phyloP scores from a whole-genome alignment of 2,888 invertebrate species.

The Drosophila bunnanda region DNA sequence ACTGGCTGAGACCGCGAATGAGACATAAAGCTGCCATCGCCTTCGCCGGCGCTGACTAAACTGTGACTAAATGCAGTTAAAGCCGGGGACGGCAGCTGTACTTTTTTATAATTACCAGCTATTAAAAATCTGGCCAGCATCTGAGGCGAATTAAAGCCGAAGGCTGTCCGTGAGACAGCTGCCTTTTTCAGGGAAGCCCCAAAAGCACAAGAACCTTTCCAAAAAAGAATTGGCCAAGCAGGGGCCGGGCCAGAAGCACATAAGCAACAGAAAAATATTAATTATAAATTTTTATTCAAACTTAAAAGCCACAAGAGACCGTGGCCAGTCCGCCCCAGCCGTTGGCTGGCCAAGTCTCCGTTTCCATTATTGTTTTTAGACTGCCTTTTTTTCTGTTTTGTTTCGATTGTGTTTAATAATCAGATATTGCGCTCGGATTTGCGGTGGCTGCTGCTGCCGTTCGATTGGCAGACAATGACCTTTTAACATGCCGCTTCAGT shows the following conservation, averaged over 20 bases:
- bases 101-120: slow-evolving; percentile 65
- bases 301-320: slow-evolving; percentile 48
- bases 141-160: slow-evolving; percentile 37
- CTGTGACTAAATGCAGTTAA: slow-evolving; percentile 68
- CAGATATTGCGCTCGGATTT: slow-evolving; percentile 58
- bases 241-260: slow-evolving; percentile 17
- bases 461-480: slow-evolving; percentile 66
- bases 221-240: slow-evolving; percentile 16
- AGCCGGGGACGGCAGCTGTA: slow-evolving; percentile 44
- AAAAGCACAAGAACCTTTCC: slow-evolving; percentile 62
- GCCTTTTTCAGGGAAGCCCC: slow-evolving; percentile 46
- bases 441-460: slow-evolving; percentile 53
- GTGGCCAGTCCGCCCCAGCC: slow-evolving; percentile 54
- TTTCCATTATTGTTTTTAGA: slow-evolving; percentile 20
- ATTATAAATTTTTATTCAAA: slow-evolving; percentile 59
- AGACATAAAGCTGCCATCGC: slow-evolving; percentile 61
- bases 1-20: slow-evolving; percentile 41
- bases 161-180: slow-evolving; percentile 37
- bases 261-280: slow-evolving; percentile 40
- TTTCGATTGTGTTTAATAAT: slow-evolving; percentile 62
- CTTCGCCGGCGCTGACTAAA: slow-evolving; percentile 50
- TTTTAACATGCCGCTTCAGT: slow-evolving; percentile 70
- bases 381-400: slow-evolving; percentile 29
- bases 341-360: slow-evolving; percentile 41
- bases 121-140: slow-evolving; percentile 58